phyloP scores from a whole-genome alignment of 2,113 vertebrate species.

The Carlito syrichta region DNA sequence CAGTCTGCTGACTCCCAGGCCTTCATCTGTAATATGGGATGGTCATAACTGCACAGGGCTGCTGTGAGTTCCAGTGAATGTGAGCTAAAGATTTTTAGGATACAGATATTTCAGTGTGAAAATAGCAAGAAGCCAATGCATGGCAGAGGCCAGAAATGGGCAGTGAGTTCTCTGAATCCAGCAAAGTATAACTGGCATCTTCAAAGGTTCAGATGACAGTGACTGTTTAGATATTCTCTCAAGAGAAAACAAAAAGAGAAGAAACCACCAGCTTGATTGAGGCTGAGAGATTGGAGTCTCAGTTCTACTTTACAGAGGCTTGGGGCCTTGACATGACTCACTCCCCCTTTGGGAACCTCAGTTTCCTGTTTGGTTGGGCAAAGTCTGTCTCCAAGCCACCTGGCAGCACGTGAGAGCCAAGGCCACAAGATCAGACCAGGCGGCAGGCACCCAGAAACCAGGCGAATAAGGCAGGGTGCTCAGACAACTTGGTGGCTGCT shows the following conservation, averaged over 20 bases:
- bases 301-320: neutral
- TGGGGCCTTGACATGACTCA: neutral
- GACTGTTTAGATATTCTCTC: neutral
- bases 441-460: neutral
- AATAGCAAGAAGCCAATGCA: neutral
- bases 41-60: too few relatives aligned
- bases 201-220: neutral
- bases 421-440: neutral
- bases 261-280: fast-evolving
- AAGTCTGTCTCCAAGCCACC: neutral
- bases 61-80: neutral
- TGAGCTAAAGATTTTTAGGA: neutral
- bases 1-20: neutral
- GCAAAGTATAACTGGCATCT: neutral
- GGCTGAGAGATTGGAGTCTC: fast-evolving
- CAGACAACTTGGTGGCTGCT: fast-evolving
- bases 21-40: neutral
- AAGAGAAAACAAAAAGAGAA: neutral
- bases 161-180: neutral
- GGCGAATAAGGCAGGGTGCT: fast-evolving
- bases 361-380: neutral
- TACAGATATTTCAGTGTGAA: neutral
- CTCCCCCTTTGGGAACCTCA: fast-evolving
- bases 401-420: fast-evolving
- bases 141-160: neutral